A percentile compares a stretch with the other conserved stretches of the same genome.
Evolutionary conservation across 2,113 vertebrate species (phyloP).

Genomic region (Nothocercus nigrocapillus): DNA sequence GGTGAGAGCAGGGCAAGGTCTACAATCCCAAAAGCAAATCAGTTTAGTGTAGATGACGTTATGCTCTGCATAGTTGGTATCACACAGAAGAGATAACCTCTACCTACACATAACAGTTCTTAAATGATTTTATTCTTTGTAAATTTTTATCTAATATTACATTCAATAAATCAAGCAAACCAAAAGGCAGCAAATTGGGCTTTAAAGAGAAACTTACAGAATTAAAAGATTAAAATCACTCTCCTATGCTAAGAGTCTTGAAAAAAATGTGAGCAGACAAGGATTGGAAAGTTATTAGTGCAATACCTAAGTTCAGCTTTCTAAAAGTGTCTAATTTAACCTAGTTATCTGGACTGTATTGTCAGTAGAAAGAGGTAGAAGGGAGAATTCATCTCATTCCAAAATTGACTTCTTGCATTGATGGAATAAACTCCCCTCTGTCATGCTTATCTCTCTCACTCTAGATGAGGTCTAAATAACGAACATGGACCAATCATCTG

Average conservation of each 20-base stretch:
- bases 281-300: not conserved
- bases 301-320: not conserved
- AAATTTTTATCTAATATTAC: not conserved
- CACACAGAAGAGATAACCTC: not conserved
- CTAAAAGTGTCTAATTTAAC: not conserved
- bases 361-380: not conserved
- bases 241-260: not conserved
- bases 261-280: not conserved
- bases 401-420: not conserved
- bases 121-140: not conserved
- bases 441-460: not conserved
- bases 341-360: not conserved
- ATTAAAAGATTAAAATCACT: not conserved
- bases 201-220: not conserved
- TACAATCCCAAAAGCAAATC: not conserved
- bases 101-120: not conserved
- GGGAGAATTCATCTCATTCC: not conserved
- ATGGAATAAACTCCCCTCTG: not conserved
- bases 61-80: not conserved
- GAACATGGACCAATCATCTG: not conserved
- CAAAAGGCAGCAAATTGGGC: not conserved
- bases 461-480: not conserved
- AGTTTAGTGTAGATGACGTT: not conserved
- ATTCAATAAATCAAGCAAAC: not conserved
- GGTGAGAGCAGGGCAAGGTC: not conserved